Conservation (phyloP, 1,140 invertebrate species). For the Cyclina sinensis region DNA sequence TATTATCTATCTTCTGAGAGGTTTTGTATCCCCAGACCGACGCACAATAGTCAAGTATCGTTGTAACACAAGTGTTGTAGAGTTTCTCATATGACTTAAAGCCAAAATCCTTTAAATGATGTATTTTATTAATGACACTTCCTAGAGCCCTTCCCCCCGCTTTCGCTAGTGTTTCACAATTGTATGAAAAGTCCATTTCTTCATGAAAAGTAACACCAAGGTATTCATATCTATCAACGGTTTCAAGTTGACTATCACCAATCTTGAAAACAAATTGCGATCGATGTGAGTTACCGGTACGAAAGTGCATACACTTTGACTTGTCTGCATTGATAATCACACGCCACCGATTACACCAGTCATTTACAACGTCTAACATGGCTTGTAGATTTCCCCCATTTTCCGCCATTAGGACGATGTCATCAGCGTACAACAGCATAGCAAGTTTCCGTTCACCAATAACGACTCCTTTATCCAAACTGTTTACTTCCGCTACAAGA, state of each 20-base stretch:
- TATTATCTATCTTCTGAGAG: slow-evolving; percentile 29
- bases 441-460: slow-evolving; percentile 18
- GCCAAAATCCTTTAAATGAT: slow-evolving; percentile 52
- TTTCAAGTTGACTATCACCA: slow-evolving; percentile 14
- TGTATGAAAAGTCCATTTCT: not conserved
- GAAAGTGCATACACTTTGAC: slow-evolving; percentile 38
- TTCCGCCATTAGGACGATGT: slow-evolving; percentile 17
- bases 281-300: not conserved
- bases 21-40: slow-evolving; percentile 53
- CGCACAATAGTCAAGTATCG: slow-evolving; percentile 53
- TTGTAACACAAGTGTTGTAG: slow-evolving; percentile 21
- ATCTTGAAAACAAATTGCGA: not conserved
- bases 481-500: slow-evolving; percentile 10
- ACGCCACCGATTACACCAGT: slow-evolving; percentile 36
- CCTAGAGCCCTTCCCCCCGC: slow-evolving; percentile 50
- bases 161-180: slow-evolving; percentile 31
- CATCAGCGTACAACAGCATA: slow-evolving; percentile 15
- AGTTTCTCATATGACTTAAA: slow-evolving; percentile 62
- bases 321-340: slow-evolving; percentile 31
- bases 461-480: slow-evolving; percentile 1
- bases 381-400: slow-evolving; percentile 7
- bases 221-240: slow-evolving; percentile 46
- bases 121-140: slow-evolving; percentile 53
- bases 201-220: slow-evolving; percentile 50
- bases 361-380: not conserved